Percentiles rank a stretch among this genome's conserved stretches.
Evolutionary conservation across 2,113 vertebrate genomes (phyloP).

Genomic region (Onychostoma macrolepis): DNA sequence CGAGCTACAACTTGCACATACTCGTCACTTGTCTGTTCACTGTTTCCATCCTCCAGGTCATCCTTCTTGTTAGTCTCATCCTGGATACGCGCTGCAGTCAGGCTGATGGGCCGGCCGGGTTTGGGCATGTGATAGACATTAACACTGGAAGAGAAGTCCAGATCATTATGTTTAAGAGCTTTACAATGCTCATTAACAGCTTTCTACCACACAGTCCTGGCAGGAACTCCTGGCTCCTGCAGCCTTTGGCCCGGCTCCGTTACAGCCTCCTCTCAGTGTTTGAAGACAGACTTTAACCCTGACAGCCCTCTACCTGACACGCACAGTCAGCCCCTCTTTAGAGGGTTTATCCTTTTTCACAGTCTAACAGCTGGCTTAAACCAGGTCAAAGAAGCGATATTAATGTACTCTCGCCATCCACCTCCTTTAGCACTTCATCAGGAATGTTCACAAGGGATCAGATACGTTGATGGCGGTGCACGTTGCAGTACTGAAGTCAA

Average conservation of each 20-base stretch:
- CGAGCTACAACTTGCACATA: not conserved
- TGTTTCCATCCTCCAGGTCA: constrained; percentile 36
- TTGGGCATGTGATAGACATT: constrained; percentile 71
- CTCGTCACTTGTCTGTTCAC: not conserved
- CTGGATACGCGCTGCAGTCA: constrained; percentile 52
- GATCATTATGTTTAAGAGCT: constrained; percentile 79
- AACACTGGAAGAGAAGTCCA: constrained; percentile 75
- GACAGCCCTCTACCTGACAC: constrained; percentile 43
- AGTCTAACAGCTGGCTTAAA: not conserved
- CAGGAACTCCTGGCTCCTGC: constrained; percentile 63
- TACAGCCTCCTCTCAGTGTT: constrained; percentile 56
- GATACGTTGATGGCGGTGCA: not conserved
- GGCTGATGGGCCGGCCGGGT: constrained; percentile 50
- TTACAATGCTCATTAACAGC: constrained; percentile 85
- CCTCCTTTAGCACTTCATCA: constrained; percentile 2
- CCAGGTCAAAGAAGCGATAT: not conserved
- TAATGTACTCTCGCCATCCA: constrained; percentile 6
- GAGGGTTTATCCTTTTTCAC: not conserved
- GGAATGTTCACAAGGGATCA: not conserved
- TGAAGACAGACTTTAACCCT: constrained; percentile 47
- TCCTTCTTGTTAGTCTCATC: constrained; percentile 50
- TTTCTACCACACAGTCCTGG: constrained; percentile 76
- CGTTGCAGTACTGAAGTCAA: constrained; percentile 8
- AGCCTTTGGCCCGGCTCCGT: constrained; percentile 66
- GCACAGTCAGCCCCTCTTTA: not conserved